Evolutionary conservation across 2,797 vertebrate species (phyloP).

Genomic region (Taenioides sp.): DNA sequence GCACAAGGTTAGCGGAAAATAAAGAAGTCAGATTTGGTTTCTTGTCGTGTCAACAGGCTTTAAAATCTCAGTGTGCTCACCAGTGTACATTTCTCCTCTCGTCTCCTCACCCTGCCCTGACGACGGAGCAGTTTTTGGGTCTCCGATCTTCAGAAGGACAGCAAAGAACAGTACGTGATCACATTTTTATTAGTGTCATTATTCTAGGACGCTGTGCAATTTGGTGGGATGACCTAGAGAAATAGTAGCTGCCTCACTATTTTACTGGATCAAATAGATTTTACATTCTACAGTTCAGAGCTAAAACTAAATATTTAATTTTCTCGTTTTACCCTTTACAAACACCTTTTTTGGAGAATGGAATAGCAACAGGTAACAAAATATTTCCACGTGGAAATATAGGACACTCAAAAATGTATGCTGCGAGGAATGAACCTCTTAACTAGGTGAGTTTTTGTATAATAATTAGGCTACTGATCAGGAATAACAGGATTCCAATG

Average conservation of each 20-base stretch:
- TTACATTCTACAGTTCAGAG: neutral
- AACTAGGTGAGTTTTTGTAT: no score
- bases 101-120: conserved; percentile 38
- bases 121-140: conserved; percentile 51
- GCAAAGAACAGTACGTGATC: conserved; percentile 7
- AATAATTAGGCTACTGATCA: no score
- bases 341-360: neutral
- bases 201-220: no score
- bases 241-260: no score
- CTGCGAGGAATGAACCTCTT: no score
- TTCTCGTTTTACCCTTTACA: neutral
- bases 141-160: conserved; percentile 47
- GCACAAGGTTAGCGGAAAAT: conserved; percentile 15
- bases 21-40: conserved; percentile 50
- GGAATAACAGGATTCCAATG: no score
- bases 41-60: conserved; percentile 34
- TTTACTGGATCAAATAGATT: no score
- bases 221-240: no score
- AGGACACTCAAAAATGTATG: neutral
- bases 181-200: neutral
- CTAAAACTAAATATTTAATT: neutral
- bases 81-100: conserved; percentile 23
- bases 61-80: conserved; percentile 48
- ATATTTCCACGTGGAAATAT: neutral
- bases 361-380: neutral